Conservation (phyloP, 2,113 vertebrate species). For the Saccopteryx bilineata region DNA sequence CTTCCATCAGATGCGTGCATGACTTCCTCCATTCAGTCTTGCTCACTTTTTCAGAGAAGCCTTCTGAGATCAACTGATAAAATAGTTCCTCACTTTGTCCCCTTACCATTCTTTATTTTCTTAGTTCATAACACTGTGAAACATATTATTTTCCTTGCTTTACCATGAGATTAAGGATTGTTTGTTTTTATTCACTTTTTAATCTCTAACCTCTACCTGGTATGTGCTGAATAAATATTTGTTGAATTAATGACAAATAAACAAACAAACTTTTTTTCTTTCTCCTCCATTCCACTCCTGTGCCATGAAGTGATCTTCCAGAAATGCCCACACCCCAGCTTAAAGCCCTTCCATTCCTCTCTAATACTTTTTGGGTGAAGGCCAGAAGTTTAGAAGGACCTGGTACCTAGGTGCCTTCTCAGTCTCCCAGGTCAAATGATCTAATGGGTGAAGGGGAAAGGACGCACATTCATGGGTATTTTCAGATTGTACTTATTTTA, state of each 20-base stretch:
- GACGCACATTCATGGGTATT: background rate
- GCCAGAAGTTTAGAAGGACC: background rate
- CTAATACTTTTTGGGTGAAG: background rate
- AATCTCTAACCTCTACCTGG: background rate
- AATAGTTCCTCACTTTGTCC: background rate
- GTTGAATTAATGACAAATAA: background rate
- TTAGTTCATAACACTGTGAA: background rate
- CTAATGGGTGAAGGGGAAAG: background rate
- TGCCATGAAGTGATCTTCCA: background rate
- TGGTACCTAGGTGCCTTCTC: background rate
- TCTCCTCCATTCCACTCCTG: background rate
- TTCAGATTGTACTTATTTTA: background rate
- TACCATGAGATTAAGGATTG: background rate
- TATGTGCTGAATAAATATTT: background rate
- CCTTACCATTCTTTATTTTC: background rate
- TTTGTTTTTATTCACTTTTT: background rate
- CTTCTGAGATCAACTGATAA: background rate
- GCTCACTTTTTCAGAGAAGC: background rate
- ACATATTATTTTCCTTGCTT: background rate
- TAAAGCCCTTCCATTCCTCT: background rate
- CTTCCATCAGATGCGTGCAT: background rate
- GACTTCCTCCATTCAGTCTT: background rate
- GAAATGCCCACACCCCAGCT: background rate
- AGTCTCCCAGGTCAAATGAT: background rate
- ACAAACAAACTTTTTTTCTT: background rate